These are phyloP conservation scores for Danio choprae DNA, from an alignment of 2,797 vertebrate genomes.

Conservation along the genomic window DNA sequence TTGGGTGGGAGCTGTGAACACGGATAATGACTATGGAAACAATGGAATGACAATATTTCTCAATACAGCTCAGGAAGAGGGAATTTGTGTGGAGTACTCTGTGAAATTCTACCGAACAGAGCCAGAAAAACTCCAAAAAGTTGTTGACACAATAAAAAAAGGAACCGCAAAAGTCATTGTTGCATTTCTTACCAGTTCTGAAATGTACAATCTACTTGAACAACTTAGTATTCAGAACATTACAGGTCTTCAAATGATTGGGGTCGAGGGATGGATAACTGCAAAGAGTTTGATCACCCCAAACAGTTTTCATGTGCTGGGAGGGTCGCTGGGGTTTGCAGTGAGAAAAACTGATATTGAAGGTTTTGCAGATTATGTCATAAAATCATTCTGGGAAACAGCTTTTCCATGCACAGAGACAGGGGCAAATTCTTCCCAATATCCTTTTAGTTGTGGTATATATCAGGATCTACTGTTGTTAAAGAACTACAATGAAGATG, in stretches of 20 bases:
- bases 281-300: conserved; percentile 75
- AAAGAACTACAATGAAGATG: conserved; percentile 49
- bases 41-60: conserved; percentile 79
- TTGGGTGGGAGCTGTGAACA: conserved; percentile 79
- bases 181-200: conserved; percentile 66
- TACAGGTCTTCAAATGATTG: conserved; percentile 71
- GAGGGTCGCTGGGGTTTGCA: conserved; percentile 76
- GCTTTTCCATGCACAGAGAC: conserved; percentile 62
- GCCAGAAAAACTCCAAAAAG: conserved; percentile 69
- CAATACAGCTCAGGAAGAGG: conserved; percentile 60
- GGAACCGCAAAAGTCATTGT: conserved; percentile 59
- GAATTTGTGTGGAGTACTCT: too few relatives aligned
- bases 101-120: conserved; percentile 69
- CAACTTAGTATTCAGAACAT: conserved; percentile 61
- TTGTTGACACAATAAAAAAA: conserved; percentile 71
- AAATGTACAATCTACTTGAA: conserved; percentile 74
- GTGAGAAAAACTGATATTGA: conserved; percentile 72
- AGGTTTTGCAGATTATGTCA: conserved; percentile 71
- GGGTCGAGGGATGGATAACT: conserved; percentile 79
- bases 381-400: conserved; percentile 72
- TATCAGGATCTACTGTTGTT: conserved; percentile 65
- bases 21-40: conserved; percentile 80
- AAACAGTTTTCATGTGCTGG: conserved; percentile 70
- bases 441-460: conserved; percentile 57
- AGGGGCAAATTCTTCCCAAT: not conserved